Conservation (phyloP, 2,888 invertebrate species). For the Harpalus rufipes region DNA sequence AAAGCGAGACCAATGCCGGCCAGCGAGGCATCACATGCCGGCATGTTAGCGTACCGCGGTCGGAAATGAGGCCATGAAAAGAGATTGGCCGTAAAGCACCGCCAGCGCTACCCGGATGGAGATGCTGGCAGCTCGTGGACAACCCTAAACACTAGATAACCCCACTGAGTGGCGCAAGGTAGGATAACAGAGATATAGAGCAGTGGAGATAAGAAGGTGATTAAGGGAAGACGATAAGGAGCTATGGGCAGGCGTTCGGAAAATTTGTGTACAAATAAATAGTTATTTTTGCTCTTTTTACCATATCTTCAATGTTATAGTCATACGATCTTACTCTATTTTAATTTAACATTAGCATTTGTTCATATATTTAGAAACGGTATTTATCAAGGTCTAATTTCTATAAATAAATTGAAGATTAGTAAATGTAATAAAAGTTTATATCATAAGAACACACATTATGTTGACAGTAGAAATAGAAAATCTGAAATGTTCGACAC, state of each 20-base stretch:
- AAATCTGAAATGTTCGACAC: too few species aligned
- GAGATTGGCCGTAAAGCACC: conserved; percentile 64
- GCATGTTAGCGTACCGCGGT: conserved; percentile 55
- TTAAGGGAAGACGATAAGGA: neutral
- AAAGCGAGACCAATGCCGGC: conserved; percentile 11
- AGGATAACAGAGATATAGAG: neutral
- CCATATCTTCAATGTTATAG: too few species aligned
- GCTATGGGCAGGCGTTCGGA: neutral
- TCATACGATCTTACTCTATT: too few species aligned
- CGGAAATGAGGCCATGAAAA: conserved; percentile 65
- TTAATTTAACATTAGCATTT: too few species aligned
- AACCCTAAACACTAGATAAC: conserved; percentile 16
- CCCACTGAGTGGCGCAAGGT: neutral
- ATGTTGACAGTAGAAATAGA: too few species aligned
- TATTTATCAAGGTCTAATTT: too few species aligned
- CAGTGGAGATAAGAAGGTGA: conserved; percentile 13
- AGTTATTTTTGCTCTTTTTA: neutral
- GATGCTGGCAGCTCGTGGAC: conserved; percentile 19
- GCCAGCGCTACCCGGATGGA: neutral
- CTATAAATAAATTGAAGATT: too few species aligned
- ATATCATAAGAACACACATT: too few species aligned
- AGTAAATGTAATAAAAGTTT: too few species aligned
- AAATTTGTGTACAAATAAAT: neutral
- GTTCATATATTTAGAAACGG: too few species aligned
- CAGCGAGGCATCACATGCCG: conserved; percentile 27